A percentile compares a stretch with the other conserved stretches of the same genome.
Conservation (phyloP, 2,888 invertebrate genomes). For the Lagria hirta region DNA sequence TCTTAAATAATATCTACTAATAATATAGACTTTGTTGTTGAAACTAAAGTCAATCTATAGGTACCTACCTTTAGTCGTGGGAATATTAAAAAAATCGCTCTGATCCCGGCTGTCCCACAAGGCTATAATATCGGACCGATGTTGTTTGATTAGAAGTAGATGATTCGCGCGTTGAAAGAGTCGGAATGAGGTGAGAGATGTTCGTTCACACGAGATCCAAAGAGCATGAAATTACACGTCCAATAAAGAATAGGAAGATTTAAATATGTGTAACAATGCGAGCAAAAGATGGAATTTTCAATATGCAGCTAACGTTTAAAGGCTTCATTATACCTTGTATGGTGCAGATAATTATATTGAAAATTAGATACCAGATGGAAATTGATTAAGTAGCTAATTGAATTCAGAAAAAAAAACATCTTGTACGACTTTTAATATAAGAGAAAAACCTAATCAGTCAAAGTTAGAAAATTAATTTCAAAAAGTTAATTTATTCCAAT, state of each 20-base stretch:
- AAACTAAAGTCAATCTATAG: too few relatives aligned
- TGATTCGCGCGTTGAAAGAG: slow-evolving; percentile 1
- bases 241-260: slow-evolving; percentile 33
- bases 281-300: slow-evolving; percentile 12
- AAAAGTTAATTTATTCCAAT: too few relatives aligned
- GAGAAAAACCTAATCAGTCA: too few relatives aligned
- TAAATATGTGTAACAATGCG: slow-evolving; percentile 22
- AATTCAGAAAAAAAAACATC: too few relatives aligned
- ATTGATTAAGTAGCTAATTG: too few relatives aligned
- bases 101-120: slow-evolving; percentile 4
- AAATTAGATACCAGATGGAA: too few relatives aligned
- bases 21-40: too few relatives aligned
- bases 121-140: slow-evolving; percentile 6
- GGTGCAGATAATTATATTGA: slow-evolving; percentile 12
- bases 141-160: not conserved
- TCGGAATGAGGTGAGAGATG: not conserved
- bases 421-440: too few relatives aligned
- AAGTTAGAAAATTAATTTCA: too few relatives aligned
- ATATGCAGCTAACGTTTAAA: slow-evolving; percentile 15
- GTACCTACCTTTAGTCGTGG: too few relatives aligned
- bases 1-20: too few relatives aligned
- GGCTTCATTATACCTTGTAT: slow-evolving; percentile 17
- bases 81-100: slow-evolving; percentile 9
- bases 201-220: slow-evolving; percentile 42
- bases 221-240: slow-evolving; percentile 43